Conservation (phyloP, 2,888 invertebrate genomes). For the Fabriciana adippe region DNA sequence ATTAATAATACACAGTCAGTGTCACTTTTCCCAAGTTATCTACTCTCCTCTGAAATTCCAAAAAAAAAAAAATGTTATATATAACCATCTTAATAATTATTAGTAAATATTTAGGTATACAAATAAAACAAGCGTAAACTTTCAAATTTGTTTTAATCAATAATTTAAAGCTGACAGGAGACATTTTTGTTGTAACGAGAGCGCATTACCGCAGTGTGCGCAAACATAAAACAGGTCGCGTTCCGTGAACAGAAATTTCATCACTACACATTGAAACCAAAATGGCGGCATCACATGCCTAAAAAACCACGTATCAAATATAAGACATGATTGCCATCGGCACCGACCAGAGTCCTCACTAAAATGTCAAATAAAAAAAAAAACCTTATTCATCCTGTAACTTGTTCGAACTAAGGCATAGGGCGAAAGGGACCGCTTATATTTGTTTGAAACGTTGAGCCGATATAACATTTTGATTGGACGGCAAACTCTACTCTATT, state of each 20-base stretch:
- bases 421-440: slow-evolving; percentile 10
- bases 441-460: slow-evolving; percentile 17
- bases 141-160: slow-evolving; percentile 79
- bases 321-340: slow-evolving; percentile 36
- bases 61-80: too few species aligned
- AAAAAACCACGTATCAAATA: slow-evolving; percentile 37
- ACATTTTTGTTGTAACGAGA: slow-evolving; percentile 60
- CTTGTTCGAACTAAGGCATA: slow-evolving; percentile 24
- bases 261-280: slow-evolving; percentile 40
- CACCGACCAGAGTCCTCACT: slow-evolving; percentile 26
- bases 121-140: slow-evolving; percentile 67
- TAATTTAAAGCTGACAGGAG: slow-evolving; percentile 81
- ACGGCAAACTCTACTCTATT: slow-evolving; percentile 48
- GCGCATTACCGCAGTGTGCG: slow-evolving; percentile 44
- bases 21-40: too few species aligned
- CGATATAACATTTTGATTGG: slow-evolving; percentile 32
- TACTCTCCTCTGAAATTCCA: too few species aligned
- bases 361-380: slow-evolving; percentile 38
- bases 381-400: slow-evolving; percentile 14
- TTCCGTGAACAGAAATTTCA: slow-evolving; percentile 59
- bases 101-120: too few species aligned
- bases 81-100: too few species aligned
- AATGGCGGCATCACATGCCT: slow-evolving; percentile 54
- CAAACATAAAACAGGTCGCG: slow-evolving; percentile 42
- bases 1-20: too few species aligned